Evolutionary conservation across 2,797 vertebrate species (phyloP).

Genomic region (Lepilemur ruficaudatus): DNA sequence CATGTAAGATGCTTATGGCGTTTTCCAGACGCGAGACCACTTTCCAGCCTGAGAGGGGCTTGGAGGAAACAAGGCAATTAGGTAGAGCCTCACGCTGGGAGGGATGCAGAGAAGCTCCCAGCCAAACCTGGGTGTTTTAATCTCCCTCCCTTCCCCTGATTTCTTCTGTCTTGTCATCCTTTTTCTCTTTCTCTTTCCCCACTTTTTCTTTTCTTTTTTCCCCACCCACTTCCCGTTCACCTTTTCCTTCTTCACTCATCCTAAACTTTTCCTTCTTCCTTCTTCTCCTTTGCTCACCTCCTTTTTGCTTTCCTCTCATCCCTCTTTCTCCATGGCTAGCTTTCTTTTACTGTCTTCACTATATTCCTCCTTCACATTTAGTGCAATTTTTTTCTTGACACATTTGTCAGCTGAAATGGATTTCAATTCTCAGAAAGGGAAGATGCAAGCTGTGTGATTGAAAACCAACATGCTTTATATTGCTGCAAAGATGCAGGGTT

Average conservation of each 20-base stretch:
- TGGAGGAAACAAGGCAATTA: conserved; percentile 81
- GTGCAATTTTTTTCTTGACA: background rate
- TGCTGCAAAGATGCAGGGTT: background rate
- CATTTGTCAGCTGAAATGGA: conserved; percentile 52
- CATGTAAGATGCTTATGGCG: conserved; percentile 82
- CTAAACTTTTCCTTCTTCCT: background rate
- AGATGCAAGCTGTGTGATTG: conserved; percentile 32
- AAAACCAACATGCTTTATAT: background rate
- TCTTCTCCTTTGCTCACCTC: no score
- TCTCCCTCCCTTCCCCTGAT: background rate
- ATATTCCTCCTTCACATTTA: background rate
- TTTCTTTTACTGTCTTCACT: background rate
- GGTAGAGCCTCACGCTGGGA: conserved; percentile 63
- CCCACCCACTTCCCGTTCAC: background rate
- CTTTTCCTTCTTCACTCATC: background rate
- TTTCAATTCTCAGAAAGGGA: background rate
- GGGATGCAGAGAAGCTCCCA: conserved; percentile 56
- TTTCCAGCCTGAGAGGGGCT: conserved; percentile 79
- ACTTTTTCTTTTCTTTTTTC: background rate
- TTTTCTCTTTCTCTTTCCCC: background rate
- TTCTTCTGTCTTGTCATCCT: background rate
- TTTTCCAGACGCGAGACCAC: conserved; percentile 82
- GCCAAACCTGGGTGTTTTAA: conserved; percentile 6
- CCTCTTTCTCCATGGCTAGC: background rate
- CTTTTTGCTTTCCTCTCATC: background rate